phyloP scores from a whole-genome alignment of 2,888 invertebrate genomes.

The Phytoseiulus persimilis region DNA sequence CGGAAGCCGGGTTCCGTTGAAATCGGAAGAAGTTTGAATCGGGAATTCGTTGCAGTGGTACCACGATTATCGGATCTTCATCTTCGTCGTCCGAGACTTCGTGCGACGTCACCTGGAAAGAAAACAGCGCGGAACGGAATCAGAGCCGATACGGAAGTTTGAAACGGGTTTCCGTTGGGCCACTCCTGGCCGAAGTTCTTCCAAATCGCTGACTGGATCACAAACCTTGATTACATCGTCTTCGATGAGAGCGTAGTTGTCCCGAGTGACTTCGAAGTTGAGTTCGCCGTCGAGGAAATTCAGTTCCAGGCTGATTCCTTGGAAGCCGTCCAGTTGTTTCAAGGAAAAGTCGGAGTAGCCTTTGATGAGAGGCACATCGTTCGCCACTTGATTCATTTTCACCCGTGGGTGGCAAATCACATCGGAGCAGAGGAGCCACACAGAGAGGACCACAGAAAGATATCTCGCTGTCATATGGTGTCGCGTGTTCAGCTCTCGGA shows the following conservation, averaged over 20 bases:
- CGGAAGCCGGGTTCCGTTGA: constrained; percentile 18
- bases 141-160: too few species aligned
- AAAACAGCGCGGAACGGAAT: too few species aligned
- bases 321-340: constrained; percentile 24
- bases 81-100: constrained; percentile 32
- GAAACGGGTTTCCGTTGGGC: background rate
- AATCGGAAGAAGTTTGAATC: constrained; percentile 18
- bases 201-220: too few species aligned
- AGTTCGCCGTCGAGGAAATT: constrained; percentile 37
- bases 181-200: too few species aligned
- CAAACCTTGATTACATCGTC: constrained; percentile 18
- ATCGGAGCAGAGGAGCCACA: background rate
- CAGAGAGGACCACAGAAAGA: background rate
- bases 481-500: background rate
- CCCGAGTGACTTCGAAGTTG: constrained; percentile 32
- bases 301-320: constrained; percentile 30
- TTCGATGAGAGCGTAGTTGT: constrained; percentile 32
- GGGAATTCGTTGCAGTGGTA: constrained; percentile 8
- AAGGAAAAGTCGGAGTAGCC: constrained; percentile 13
- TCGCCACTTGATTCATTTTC: background rate
- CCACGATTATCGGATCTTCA: constrained; percentile 33
- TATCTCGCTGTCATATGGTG: background rate
- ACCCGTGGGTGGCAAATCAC: background rate
- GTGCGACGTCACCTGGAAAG: constrained; percentile 31
- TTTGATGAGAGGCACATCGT: constrained; percentile 29